Evolutionary conservation across 1,140 invertebrate species (phyloP).

Genomic region (Calycopis cecrops): DNA sequence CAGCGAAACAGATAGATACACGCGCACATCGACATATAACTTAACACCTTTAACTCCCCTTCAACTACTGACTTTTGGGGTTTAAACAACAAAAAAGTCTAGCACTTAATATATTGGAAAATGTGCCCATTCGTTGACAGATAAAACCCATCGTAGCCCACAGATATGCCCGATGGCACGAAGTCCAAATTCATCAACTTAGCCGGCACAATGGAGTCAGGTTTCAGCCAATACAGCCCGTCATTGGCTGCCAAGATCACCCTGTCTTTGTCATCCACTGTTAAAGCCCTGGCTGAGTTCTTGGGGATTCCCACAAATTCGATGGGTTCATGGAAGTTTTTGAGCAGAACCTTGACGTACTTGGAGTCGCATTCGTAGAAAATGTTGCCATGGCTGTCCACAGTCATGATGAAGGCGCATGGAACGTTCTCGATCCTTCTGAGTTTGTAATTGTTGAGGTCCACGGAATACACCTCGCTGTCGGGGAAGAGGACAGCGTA

Average conservation of each 20-base stretch:
- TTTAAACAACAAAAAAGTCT: no score
- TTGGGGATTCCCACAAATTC: constrained; percentile 61
- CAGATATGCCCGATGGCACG: constrained; percentile 49
- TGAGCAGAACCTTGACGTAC: constrained; percentile 57
- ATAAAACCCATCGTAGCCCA: constrained; percentile 43
- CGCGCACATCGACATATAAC: no score
- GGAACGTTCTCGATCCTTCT: constrained; percentile 47
- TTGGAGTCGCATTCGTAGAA: constrained; percentile 66
- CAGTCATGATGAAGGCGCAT: constrained; percentile 55
- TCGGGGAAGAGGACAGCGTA: constrained; percentile 57
- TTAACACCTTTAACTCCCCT: no score
- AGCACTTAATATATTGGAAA: constrained; percentile 56
- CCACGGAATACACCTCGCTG: constrained; percentile 49
- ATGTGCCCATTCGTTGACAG: constrained; percentile 50
- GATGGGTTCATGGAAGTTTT: constrained; percentile 59
- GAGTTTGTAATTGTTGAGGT: constrained; percentile 53
- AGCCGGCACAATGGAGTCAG: constrained; percentile 50
- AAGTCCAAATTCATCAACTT: constrained; percentile 62
- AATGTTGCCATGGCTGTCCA: constrained; percentile 53
- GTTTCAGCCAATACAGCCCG: constrained; percentile 53
- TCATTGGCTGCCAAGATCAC: constrained; percentile 59
- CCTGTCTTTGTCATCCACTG: constrained; percentile 39
- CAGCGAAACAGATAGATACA: no score
- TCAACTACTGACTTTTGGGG: no score
- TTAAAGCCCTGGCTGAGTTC: constrained; percentile 50